These are phyloP conservation scores for Megalurothrips usitatus DNA, from an alignment of 2,888 invertebrate species.

Conservation along the genomic window DNA sequence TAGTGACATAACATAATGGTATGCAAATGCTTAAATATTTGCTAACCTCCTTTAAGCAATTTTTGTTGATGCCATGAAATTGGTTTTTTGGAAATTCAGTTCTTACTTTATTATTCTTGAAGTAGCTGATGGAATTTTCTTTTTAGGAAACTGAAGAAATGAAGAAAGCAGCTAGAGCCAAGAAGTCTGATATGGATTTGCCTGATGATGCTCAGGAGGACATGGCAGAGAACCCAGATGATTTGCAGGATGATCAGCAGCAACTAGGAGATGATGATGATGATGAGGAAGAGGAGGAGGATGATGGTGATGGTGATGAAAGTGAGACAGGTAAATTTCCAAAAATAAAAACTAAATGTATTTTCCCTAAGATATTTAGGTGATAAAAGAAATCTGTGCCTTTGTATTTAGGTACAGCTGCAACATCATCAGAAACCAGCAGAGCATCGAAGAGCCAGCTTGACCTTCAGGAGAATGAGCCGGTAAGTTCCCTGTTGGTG, in stretches of 20 bases:
- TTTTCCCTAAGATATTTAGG: not conserved
- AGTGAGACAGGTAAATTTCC: constrained; percentile 38
- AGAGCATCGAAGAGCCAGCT: constrained; percentile 30
- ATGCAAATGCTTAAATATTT: not conserved
- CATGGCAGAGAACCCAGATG: constrained; percentile 44
- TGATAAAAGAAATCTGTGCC: not conserved
- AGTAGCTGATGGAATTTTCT: constrained; percentile 22
- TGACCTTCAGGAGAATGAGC: constrained; percentile 6
- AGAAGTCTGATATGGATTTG: constrained; percentile 67
- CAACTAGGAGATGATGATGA: constrained; percentile 39
- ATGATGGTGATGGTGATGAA: constrained; percentile 42
- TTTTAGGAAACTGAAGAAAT: constrained; percentile 49
- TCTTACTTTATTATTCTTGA: no score
- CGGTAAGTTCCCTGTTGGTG: not conserved
- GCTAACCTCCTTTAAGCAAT: no score
- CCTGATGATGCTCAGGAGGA: constrained; percentile 57
- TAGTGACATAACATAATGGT: not conserved
- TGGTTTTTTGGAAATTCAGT: not conserved
- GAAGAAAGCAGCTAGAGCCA: constrained; percentile 52
- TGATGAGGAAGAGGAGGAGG: constrained; percentile 43
- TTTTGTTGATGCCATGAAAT: constrained; percentile 36
- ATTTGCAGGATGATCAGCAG: constrained; percentile 36
- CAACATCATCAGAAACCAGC: constrained; percentile 29
- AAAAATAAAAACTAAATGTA: not conserved
- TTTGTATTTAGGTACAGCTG: not conserved